Evolutionary conservation across 2,113 vertebrate species (phyloP).

Genomic region (Fregata magnificens): DNA sequence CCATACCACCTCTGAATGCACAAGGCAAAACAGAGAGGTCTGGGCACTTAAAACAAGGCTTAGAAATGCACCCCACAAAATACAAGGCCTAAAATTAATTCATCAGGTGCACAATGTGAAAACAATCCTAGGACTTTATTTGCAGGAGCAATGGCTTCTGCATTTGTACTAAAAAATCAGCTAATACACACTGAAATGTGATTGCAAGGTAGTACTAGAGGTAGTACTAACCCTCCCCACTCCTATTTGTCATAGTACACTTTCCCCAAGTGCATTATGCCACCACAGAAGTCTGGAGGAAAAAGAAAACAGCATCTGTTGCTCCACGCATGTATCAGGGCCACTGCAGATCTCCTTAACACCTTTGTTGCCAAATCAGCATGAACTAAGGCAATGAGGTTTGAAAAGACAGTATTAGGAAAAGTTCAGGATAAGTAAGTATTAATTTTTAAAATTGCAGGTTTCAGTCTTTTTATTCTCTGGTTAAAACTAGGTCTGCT

Average conservation of each 20-base stretch:
- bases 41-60: neutral
- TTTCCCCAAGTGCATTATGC: neutral
- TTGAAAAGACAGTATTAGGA: neutral
- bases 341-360: neutral
- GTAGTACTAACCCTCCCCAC: neutral
- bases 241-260: neutral
- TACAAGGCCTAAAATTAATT: neutral
- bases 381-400: neutral
- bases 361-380: neutral
- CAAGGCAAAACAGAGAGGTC: neutral
- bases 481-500: neutral
- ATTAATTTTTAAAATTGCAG: neutral
- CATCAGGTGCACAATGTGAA: neutral
- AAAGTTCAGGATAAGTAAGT: neutral
- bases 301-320: neutral
- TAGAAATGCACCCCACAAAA: neutral
- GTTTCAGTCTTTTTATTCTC: neutral
- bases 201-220: neutral
- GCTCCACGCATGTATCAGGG: rapidly evolving
- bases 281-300: neutral
- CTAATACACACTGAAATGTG: neutral
- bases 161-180: neutral
- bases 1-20: neutral
- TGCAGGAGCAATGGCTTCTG: neutral
- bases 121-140: neutral